These are phyloP conservation scores for Melanostoma scalare DNA, from an alignment of 2,888 invertebrate genomes.

Conservation along the genomic window DNA sequence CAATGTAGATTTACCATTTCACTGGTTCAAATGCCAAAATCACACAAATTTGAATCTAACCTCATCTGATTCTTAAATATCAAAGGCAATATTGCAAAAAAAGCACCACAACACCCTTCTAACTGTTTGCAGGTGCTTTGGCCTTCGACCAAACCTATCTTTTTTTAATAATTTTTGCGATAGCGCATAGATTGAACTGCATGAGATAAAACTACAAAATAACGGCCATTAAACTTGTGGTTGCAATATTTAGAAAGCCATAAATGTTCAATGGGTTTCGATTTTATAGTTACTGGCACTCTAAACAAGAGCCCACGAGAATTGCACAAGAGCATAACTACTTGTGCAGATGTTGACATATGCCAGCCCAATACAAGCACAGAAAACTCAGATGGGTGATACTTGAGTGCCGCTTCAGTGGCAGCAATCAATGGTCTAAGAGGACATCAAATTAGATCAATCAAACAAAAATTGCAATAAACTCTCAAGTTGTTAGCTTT, in stretches of 20 bases:
- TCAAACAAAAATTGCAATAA: conserved; percentile 63
- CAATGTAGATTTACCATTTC: too few relatives aligned
- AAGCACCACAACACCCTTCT: too few relatives aligned
- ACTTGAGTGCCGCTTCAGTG: conserved; percentile 2
- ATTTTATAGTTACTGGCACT: conserved; percentile 1
- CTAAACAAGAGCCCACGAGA: background rate
- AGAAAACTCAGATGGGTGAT: background rate
- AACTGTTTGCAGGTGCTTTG: too few relatives aligned
- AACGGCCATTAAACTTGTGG: background rate
- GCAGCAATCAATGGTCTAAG: conserved; percentile 38
- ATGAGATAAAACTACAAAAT: conserved; percentile 8
- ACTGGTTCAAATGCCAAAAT: too few relatives aligned
- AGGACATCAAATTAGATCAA: conserved; percentile 63
- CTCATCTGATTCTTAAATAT: too few relatives aligned
- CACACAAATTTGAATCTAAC: too few relatives aligned
- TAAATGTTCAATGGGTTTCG: conserved; percentile 20
- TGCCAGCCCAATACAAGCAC: background rate
- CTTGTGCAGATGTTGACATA: conserved; percentile 28
- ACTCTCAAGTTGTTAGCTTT: conserved; percentile 61
- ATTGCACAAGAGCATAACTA: conserved; percentile 32
- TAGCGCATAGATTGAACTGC: too few relatives aligned
- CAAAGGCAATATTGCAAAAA: too few relatives aligned
- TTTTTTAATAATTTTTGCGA: too few relatives aligned
- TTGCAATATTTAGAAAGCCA: conserved; percentile 27
- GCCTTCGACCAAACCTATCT: too few relatives aligned